phyloP scores from a whole-genome alignment of 1,140 invertebrate species.

The Eurosta solidaginis region DNA sequence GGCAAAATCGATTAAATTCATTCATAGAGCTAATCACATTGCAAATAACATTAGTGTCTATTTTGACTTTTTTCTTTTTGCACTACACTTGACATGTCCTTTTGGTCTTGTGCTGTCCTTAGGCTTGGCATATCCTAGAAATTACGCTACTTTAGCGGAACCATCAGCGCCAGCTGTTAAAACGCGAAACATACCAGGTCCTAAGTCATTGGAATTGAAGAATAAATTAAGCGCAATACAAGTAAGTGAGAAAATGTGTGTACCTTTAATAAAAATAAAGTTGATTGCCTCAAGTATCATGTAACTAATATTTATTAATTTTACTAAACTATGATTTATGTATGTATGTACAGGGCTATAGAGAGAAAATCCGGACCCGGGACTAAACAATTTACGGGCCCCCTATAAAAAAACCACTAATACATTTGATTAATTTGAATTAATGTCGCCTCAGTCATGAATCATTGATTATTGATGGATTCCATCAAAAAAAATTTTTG shows the following conservation, averaged over 20 bases:
- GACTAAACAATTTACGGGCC: too few species aligned
- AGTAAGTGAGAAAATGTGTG: constrained; percentile 51
- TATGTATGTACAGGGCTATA: too few species aligned
- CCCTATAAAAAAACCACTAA: too few species aligned
- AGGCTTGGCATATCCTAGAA: constrained; percentile 30
- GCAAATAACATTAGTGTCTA: too few species aligned
- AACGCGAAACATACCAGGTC: constrained; percentile 71
- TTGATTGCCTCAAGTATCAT: neutral
- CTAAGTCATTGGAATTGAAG: constrained; percentile 67
- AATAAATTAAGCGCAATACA: constrained; percentile 66
- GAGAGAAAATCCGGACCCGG: too few species aligned
- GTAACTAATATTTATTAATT: neutral
- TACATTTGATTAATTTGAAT: too few species aligned
- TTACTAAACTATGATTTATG: neutral
- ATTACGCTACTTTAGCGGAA: constrained; percentile 59
- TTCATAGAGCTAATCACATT: neutral
- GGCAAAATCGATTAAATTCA: neutral
- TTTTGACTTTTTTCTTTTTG: neutral
- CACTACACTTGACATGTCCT: neutral
- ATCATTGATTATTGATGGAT: too few species aligned
- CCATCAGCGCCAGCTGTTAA: constrained; percentile 67
- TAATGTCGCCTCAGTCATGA: too few species aligned
- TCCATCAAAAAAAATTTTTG: too few species aligned
- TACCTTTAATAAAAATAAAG: neutral
- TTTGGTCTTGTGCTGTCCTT: neutral